Base-by-base conservation (phyloP, 2,797 vertebrate genomes). In the Rhadinocentrus ornatus region DNA sequence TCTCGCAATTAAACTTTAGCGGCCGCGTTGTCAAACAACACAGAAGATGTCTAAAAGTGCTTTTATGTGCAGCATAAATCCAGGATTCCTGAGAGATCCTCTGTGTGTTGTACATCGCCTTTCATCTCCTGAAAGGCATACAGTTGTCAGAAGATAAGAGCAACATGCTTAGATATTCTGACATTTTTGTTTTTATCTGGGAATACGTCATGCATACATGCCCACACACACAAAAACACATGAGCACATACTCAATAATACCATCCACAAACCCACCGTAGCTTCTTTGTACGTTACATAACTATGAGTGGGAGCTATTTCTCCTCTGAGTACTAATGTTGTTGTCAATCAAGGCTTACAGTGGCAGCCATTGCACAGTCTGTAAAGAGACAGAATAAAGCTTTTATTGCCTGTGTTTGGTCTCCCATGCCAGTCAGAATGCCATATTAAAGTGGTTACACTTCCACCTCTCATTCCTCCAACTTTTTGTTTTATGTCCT, bases 301-400 rank as follows among this genome's bases (percentile, higher is more conserved):
- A 94, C 86, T 58, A 80, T 76, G 84, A 89, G 89, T 89, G 89
- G 92, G 89, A 91, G 88, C 83, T 53, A 80, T 88, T 89, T 89
- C 76, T 90, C 81, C 75, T 82, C 82, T 84, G 81, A 86, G 89
- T 83, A 78, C 90, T 89, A 90, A 93, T 91, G 89, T 87, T 90
- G 84, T 89, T 91, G 90, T 93, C 93, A 93, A 88, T 92, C 91
- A 92, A 83, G 82, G 69, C 87, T 89, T 85, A 84, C 80, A 86
- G 90, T 79, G 89, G 90, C 90, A 85, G 87, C 87, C 80, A 66
- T 82, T 68, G 78, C 81, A 88, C 87, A 88, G 83, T 86, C 86
- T 88, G 84, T 73, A 79, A 86, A 84, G 88, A 85, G 83, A 83
- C 83, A 85, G 87, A 89, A 86, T 73, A 84, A 88, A 85, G 89